Evolutionary conservation across 1,140 invertebrate genomes (phyloP), one percentile per base, ranked within the genome.

Genomic region (Sarcophaga peregrina): DNA sequence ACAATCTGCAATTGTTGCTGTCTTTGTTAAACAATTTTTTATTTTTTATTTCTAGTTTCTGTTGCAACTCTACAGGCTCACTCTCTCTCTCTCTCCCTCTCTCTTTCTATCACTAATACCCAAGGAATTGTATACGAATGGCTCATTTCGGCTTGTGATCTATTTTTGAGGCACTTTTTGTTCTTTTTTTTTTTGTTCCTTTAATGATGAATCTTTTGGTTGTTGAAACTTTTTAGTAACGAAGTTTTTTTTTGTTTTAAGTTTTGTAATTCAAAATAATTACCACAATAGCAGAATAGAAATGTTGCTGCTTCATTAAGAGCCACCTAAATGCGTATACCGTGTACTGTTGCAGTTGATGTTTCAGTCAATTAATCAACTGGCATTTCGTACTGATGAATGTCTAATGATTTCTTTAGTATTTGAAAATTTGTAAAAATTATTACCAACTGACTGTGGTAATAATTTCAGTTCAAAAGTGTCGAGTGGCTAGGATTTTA

Each of bases 1-100:
- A 88, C 88, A 88, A 86, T 85, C 87, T 83, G 87, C 87, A 88
- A 88, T 88, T 88, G 87, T 88, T 88, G 87, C 87, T 88, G 87
- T 88, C 87, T 87, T 88, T 88, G 87, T 88, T 88, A 85, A 87
- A 87, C 88, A 88, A 88, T 86, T 87, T 87, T 88, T 88, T 86
- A 86, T 88, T 88, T 85, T 87, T 86, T 88, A n/a, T 88, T 86
- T 87, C 88, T 87, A 87, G 87, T 88, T 88, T 88, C 87, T 83
- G 83, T 85, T 81, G 83, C 74, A 82, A 81, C 73, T 68, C 17
- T 68, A 37, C 54, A 68, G 62, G 25, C n/a, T 48, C 15, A 10
- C 62, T 37, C 25, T 37, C 25, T 37, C 25, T 37, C 25, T 37
- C 25, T 37, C 25, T 37, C 25, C 4, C 25, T 37, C 25, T 37